phyloP scores from a whole-genome alignment of 2,888 invertebrate species.

The Zaprionus lineosus region DNA sequence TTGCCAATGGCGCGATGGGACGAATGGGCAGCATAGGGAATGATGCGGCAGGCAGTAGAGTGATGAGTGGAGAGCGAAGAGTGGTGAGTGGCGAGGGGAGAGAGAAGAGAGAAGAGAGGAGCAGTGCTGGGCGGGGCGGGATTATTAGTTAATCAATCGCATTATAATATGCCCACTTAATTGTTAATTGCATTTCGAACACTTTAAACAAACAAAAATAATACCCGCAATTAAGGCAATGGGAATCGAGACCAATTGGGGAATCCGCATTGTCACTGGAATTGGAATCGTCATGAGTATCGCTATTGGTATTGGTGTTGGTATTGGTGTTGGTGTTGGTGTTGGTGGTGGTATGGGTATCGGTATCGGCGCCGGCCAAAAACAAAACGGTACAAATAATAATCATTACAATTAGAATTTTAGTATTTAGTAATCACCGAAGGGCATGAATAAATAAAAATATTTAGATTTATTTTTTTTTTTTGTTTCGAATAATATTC shows the following conservation, averaged over 20 bases:
- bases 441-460: conserved; percentile 46
- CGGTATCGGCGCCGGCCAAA: conserved; percentile 6
- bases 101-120: conserved; percentile 1
- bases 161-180: conserved; percentile 69
- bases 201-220: conserved; percentile 69
- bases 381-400: too few species aligned
- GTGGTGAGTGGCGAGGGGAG: not conserved
- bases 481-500: conserved; percentile 74
- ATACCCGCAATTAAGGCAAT: conserved; percentile 59
- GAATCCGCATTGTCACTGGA: not conserved
- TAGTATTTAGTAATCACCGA: too few species aligned
- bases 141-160: conserved; percentile 71
- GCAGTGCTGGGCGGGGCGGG: too few species aligned
- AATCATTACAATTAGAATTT: too few species aligned
- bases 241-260: conserved; percentile 32
- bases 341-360: too few species aligned
- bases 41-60: too few species aligned
- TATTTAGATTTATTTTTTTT: conserved; percentile 47
- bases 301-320: not conserved
- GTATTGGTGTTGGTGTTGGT: too few species aligned
- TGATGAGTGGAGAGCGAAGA: too few species aligned
- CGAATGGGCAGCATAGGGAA: too few species aligned
- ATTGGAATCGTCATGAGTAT: not conserved
- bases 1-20: too few species aligned
- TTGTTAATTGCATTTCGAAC: conserved; percentile 74